These are phyloP conservation scores for Drosophila willistoni DNA, from an alignment of 1,140 invertebrate species.

Conservation along the genomic window DNA sequence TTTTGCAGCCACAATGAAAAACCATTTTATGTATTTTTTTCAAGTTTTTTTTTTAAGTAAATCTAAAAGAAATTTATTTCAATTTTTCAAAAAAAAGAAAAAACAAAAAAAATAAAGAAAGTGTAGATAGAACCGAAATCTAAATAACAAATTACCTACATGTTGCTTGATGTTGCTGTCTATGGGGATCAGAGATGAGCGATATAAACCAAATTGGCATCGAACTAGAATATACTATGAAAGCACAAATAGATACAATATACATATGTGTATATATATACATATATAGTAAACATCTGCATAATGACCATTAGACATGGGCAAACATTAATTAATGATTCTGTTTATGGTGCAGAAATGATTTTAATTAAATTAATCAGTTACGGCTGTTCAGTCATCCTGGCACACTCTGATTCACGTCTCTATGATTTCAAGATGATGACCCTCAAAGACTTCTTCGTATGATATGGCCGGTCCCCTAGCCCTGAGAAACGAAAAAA, in stretches of 20 bases:
- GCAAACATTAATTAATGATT: constrained; percentile 73
- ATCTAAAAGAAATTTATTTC: constrained; percentile 70
- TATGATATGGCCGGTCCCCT: neutral
- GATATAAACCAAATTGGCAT: constrained; percentile 13
- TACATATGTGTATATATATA: constrained; percentile 26
- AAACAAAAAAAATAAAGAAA: constrained; percentile 36
- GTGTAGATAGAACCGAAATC: constrained; percentile 13
- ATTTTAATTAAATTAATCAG: constrained; percentile 80
- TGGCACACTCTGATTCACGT: constrained; percentile 49
- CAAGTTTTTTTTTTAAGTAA: constrained; percentile 52
- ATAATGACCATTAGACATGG: constrained; percentile 51
- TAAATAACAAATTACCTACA: constrained; percentile 68
- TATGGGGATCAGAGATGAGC: constrained; percentile 15
- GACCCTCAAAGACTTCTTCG: neutral
- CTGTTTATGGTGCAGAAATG: constrained; percentile 77
- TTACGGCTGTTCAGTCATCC: constrained; percentile 72
- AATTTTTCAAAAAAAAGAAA: constrained; percentile 66
- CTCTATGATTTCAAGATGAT: no score
- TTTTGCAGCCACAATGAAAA: constrained; percentile 58
- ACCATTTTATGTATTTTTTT: constrained; percentile 57
- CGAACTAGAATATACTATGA: constrained; percentile 31
- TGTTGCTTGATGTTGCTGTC: constrained; percentile 42
- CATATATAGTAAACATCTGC: constrained; percentile 29
- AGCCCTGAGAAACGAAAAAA: neutral
- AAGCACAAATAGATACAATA: constrained; percentile 31